Conservation (phyloP, 2,888 invertebrate genomes). For the Gymnosoma rotundatum region DNA sequence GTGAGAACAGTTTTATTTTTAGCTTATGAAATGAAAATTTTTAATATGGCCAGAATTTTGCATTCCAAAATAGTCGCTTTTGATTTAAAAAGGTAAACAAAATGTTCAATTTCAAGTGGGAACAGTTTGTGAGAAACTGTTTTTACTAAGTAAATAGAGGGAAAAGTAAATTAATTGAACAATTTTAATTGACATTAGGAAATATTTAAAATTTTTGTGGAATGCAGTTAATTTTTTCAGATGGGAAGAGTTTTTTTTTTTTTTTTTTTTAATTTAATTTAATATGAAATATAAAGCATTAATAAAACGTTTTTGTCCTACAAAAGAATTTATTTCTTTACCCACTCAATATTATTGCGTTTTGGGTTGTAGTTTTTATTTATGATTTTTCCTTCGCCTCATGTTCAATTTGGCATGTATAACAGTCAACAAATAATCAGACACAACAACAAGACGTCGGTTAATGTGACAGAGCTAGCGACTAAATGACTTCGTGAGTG, state of each 20-base stretch:
- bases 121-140: not conserved
- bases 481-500: conserved; percentile 31
- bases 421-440: conserved; percentile 23
- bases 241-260: too few species aligned
- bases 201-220: too few species aligned
- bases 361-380: not conserved
- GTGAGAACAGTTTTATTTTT: not conserved
- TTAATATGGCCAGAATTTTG: not conserved
- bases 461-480: conserved; percentile 20
- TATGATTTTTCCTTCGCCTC: not conserved
- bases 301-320: not conserved
- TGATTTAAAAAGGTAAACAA: too few species aligned
- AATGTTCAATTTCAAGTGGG: not conserved
- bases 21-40: not conserved
- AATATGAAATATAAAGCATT: not conserved
- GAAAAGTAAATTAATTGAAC: not conserved
- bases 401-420: conserved; percentile 23
- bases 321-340: not conserved
- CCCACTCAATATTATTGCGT: conserved; percentile 1
- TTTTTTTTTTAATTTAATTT: not conserved
- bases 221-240: too few species aligned
- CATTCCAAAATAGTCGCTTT: not conserved
- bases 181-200: not conserved
- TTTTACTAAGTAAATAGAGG: not conserved
- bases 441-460: conserved; percentile 26